Evolutionary conservation across 2,113 vertebrate species (phyloP).

Genomic region (Pituophis catenifer): DNA sequence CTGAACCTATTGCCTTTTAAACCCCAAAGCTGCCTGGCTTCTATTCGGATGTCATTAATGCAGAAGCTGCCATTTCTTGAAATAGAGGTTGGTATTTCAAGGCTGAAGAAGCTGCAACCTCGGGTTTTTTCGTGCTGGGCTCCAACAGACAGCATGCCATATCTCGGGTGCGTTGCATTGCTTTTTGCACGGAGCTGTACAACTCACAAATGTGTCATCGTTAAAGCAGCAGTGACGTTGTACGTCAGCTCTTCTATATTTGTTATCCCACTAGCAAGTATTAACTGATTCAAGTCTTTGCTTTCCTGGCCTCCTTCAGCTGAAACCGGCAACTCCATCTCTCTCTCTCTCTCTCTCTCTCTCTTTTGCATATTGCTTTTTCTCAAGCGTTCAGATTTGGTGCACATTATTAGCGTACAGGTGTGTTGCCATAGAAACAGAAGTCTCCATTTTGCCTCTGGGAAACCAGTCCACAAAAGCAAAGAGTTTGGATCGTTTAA

Average conservation of each 20-base stretch:
- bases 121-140: constrained; percentile 75
- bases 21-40: constrained; percentile 54
- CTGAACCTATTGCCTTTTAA: constrained; percentile 43
- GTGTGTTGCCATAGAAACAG: constrained; percentile 68
- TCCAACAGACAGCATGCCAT: constrained; percentile 87
- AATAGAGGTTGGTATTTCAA: constrained; percentile 74
- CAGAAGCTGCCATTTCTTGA: constrained; percentile 75
- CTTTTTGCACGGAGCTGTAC: constrained; percentile 90
- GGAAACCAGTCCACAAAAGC: constrained; percentile 76
- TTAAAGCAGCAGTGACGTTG: constrained; percentile 73
- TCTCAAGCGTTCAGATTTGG: constrained; percentile 55
- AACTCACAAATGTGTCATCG: constrained; percentile 82
- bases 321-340: constrained; percentile 40
- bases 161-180: constrained; percentile 83
- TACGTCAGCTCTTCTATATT: constrained; percentile 59
- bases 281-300: constrained; percentile 57
- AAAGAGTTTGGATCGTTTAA: constrained; percentile 57
- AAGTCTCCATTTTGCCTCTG: constrained; percentile 68
- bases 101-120: constrained; percentile 79
- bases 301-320: constrained; percentile 5
- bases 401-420: constrained; percentile 62
- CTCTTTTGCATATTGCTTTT: constrained; percentile 50
- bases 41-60: constrained; percentile 70
- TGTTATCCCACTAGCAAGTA: constrained; percentile 61
- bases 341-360: constrained; percentile 44